Percentiles rank a stretch among this genome's conserved stretches.
Evolutionary conservation across 1,140 invertebrate genomes (phyloP).

Genomic region (Bombus soroeensis): DNA sequence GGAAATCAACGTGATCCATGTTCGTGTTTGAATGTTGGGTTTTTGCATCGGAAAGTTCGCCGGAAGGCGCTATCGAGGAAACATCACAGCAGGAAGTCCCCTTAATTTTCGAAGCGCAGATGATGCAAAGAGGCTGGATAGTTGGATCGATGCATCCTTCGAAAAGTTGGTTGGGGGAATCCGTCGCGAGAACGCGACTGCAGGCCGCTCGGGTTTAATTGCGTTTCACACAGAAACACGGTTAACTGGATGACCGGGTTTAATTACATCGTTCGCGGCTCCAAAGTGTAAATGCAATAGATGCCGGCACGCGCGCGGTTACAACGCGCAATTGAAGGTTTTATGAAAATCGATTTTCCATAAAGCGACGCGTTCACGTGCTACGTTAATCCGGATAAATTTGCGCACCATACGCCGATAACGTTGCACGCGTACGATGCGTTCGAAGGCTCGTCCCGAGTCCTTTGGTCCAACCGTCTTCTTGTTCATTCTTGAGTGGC

Average conservation of each 20-base stretch:
- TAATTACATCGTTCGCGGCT: constrained; percentile 59
- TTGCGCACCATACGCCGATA: neutral
- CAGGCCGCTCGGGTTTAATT: constrained; percentile 53
- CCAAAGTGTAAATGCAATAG: constrained; percentile 62
- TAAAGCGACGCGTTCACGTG: constrained; percentile 42
- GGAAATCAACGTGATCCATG: neutral
- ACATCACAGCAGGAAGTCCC: neutral
- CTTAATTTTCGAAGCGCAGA: neutral
- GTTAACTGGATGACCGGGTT: constrained; percentile 52
- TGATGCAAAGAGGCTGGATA: neutral
- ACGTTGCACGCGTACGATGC: neutral
- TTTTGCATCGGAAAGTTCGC: neutral
- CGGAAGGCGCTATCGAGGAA: neutral
- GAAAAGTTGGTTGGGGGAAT: constrained; percentile 48
- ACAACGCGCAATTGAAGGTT: constrained; percentile 47
- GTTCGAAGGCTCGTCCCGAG: too few species aligned
- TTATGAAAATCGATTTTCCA: constrained; percentile 62
- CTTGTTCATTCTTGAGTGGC: too few species aligned
- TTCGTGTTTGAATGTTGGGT: neutral
- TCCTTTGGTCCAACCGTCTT: neutral
- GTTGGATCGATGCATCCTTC: neutral
- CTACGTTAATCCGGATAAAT: neutral
- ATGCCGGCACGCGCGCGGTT: neutral
- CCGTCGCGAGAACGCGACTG: constrained; percentile 16
- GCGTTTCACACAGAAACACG: constrained; percentile 52